phyloP scores from a whole-genome alignment of 2,113 vertebrate species.

The Ifrita kowaldi region DNA sequence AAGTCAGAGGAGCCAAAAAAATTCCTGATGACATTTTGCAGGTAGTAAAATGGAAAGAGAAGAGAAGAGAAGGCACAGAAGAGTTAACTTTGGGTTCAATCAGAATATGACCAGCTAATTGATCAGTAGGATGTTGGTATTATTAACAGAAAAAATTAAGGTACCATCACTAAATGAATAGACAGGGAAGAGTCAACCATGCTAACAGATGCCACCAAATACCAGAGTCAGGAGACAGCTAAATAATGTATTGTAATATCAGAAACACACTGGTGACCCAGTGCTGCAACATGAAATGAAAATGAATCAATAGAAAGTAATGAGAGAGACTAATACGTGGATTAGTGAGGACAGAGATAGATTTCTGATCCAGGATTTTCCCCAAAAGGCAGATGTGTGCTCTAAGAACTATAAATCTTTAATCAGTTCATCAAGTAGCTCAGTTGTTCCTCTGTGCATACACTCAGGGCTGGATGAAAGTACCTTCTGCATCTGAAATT shows the following conservation, averaged over 20 bases:
- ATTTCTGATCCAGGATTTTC: conserved; percentile 27
- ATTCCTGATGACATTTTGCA: not conserved
- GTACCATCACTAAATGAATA: not conserved
- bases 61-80: not conserved
- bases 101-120: not conserved
- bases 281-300: not conserved
- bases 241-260: conserved; percentile 6
- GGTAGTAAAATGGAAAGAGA: not conserved
- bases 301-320: conserved; percentile 37
- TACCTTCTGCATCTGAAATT: not conserved
- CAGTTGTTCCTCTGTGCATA: not conserved
- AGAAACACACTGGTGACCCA: not conserved
- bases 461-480: not conserved
- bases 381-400: not conserved
- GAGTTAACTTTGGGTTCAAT: not conserved
- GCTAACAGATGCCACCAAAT: not conserved
- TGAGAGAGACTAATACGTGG: not conserved
- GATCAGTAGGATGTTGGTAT: not conserved
- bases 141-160: not conserved
- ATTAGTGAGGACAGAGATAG: conserved; percentile 15
- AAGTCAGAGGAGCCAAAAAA: not conserved
- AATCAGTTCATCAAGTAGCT: conserved; percentile 27
- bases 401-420: conserved; percentile 54
- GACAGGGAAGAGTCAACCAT: not conserved
- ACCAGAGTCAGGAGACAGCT: not conserved